Conservation (phyloP, 2,888 invertebrate genomes). For the Cheilosia impressa region DNA sequence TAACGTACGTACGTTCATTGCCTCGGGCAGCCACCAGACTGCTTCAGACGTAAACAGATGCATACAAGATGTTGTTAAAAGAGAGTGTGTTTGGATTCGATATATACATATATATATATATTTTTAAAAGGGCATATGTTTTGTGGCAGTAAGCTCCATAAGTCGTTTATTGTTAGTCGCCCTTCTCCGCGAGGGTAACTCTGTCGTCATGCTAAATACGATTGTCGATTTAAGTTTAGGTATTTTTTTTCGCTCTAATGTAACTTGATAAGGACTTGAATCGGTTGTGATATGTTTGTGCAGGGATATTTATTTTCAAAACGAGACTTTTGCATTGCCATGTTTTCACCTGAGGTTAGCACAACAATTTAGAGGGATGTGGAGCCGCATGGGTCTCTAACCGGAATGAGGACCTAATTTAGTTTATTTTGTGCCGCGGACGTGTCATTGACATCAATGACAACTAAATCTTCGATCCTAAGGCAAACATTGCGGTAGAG, state of each 20-base stretch:
- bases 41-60: conserved; percentile 47
- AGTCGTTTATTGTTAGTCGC: not conserved
- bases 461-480: too few species aligned
- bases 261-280: too few species aligned
- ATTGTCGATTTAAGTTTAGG: not conserved
- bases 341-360: too few species aligned
- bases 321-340: too few species aligned
- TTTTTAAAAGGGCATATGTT: not conserved
- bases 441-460: too few species aligned
- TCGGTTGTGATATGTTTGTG: not conserved
- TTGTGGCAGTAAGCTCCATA: not conserved
- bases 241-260: not conserved
- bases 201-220: not conserved
- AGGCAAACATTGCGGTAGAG: too few species aligned
- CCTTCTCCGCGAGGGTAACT: not conserved
- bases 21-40: conserved; percentile 43
- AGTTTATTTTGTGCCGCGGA: too few species aligned
- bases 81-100: not conserved
- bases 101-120: not conserved
- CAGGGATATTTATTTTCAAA: too few species aligned
- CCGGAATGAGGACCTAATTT: too few species aligned
- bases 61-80: conserved; percentile 4
- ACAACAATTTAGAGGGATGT: too few species aligned
- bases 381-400: too few species aligned
- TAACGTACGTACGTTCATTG: conserved; percentile 69